phyloP scores from a whole-genome alignment of 2,888 invertebrate genomes.

The Antheraea yamamai region DNA sequence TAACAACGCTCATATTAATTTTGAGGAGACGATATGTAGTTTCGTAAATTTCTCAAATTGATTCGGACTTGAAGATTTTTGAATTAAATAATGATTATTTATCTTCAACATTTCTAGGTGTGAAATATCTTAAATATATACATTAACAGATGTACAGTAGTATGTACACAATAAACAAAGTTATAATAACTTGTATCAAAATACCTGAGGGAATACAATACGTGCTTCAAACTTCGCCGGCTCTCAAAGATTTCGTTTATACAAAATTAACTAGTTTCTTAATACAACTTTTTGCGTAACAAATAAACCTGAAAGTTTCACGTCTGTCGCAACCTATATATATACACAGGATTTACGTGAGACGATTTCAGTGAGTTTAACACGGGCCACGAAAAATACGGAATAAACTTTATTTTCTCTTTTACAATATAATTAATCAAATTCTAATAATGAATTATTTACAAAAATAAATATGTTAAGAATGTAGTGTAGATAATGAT shows the following conservation, averaged over 20 bases:
- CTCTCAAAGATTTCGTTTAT: not conserved
- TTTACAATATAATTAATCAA: too few relatives aligned
- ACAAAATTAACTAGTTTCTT: conserved; percentile 8
- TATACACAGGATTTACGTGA: not conserved
- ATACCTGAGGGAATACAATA: not conserved
- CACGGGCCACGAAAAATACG: not conserved
- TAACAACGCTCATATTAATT: too few relatives aligned
- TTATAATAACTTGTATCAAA: not conserved
- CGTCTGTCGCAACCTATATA: not conserved
- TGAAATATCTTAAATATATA: too few relatives aligned
- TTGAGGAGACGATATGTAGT: too few relatives aligned
- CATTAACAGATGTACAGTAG: not conserved
- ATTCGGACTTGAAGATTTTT: too few relatives aligned
- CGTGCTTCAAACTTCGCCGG: conserved; percentile 4
- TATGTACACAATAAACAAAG: not conserved
- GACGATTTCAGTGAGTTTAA: not conserved
- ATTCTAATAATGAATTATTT: too few relatives aligned
- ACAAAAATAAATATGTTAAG: too few relatives aligned
- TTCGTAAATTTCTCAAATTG: too few relatives aligned
- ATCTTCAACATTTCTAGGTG: too few relatives aligned
- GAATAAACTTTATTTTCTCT: not conserved
- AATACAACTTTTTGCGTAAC: not conserved
- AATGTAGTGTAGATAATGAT: too few relatives aligned
- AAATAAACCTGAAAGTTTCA: conserved; percentile 1
- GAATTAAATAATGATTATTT: too few relatives aligned